Evolutionary conservation across 2,888 invertebrate genomes (phyloP).

Genomic region (Eupithecia tripunctaria): DNA sequence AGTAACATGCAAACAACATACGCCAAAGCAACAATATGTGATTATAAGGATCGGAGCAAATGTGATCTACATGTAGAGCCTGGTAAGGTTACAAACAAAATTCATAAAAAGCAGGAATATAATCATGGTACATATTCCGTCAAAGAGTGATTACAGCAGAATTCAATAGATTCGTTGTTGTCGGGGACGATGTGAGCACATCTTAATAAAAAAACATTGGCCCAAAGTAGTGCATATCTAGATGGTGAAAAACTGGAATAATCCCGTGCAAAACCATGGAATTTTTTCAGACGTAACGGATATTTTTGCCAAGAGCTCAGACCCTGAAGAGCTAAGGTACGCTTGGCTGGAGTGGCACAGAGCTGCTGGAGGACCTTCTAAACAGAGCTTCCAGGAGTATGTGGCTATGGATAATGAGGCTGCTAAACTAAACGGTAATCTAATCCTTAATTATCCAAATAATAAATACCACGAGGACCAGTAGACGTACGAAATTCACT

Average conservation of each 20-base stretch:
- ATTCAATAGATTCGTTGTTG: background rate
- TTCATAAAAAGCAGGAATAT: background rate
- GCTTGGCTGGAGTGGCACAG: slow-evolving; percentile 93
- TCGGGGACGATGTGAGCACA: background rate
- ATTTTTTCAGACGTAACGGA: slow-evolving; percentile 86
- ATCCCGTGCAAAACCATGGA: background rate
- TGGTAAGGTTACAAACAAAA: slow-evolving; percentile 67
- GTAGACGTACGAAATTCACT: no score
- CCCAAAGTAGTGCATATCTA: no score
- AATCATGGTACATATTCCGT: background rate
- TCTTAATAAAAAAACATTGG: no score
- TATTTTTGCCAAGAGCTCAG: slow-evolving; percentile 86
- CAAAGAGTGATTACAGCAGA: background rate
- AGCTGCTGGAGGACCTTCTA: slow-evolving; percentile 87
- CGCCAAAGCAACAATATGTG: slow-evolving; percentile 91
- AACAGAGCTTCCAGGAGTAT: slow-evolving; percentile 86
- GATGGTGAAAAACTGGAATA: background rate
- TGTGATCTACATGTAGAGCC: slow-evolving; percentile 91
- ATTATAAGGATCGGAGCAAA: slow-evolving; percentile 85
- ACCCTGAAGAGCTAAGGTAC: slow-evolving; percentile 90
- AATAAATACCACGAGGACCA: no score
- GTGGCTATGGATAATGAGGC: slow-evolving; percentile 88
- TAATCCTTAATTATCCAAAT: background rate
- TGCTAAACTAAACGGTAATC: slow-evolving; percentile 87
- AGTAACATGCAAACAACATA: slow-evolving; percentile 90